These are phyloP conservation scores for Stigmatopora argus DNA, from an alignment of 2,113 vertebrate genomes.

Conservation along the genomic window DNA sequence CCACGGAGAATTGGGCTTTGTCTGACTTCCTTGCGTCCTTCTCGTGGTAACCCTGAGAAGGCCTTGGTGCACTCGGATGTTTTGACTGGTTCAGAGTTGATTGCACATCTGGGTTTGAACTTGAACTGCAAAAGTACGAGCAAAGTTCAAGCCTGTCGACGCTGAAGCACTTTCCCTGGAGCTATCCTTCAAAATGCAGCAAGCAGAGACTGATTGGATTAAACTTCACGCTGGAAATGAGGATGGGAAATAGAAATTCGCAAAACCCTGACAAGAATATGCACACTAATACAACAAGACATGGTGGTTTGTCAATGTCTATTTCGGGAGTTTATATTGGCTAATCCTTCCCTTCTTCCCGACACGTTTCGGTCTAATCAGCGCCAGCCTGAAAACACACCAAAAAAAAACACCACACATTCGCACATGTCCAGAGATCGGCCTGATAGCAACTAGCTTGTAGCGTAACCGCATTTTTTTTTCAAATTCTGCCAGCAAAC, in stretches of 20 bases:
- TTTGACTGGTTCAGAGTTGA: constrained; percentile 1
- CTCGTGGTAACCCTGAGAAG: constrained; percentile 2
- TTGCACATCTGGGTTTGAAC: constrained; percentile 10
- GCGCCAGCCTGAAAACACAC: neutral
- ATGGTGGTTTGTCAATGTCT: constrained; percentile 15
- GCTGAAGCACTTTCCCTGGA: neutral
- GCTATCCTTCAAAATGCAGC: constrained; percentile 3
- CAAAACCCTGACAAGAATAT: neutral
- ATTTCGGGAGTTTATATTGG: constrained; percentile 11
- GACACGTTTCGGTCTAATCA: constrained; percentile 18
- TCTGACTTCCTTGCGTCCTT: neutral
- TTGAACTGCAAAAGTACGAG: constrained; percentile 2
- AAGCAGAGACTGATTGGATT: neutral
- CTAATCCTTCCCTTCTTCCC: constrained; percentile 19
- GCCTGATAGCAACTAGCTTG: constrained; percentile 13
- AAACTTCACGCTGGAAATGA: neutral
- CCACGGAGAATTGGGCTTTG: constrained; percentile 18
- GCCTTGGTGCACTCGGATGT: constrained; percentile 19
- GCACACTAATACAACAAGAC: constrained; percentile 19
- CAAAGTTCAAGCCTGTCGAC: neutral
- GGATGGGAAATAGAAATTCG: constrained; percentile 13
- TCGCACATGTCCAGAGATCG: neutral
- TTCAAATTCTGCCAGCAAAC: neutral
- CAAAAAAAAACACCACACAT: neutral
- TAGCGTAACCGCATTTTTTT: neutral